Conservation (phyloP, 2,113 vertebrate genomes). For the Nycticorax nycticorax region DNA sequence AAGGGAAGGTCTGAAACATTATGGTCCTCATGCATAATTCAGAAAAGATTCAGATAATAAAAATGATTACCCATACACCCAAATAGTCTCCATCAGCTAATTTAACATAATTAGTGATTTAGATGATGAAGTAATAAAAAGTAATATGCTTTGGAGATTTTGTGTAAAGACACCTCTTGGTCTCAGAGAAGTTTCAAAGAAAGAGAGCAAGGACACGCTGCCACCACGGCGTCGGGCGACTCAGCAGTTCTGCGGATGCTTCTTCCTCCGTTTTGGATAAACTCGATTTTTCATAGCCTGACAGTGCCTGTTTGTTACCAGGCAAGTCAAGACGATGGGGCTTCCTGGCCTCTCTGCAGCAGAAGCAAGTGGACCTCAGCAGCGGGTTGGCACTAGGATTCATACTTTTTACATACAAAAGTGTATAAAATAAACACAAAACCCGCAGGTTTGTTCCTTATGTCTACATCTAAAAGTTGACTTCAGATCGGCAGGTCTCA, state of each 20-base stretch:
- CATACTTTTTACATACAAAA: neutral
- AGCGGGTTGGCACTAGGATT: neutral
- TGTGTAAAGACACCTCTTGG: neutral
- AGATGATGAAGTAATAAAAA: conserved; percentile 32
- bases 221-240: fast-evolving
- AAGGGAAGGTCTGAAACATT: neutral
- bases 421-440: neutral
- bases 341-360: neutral
- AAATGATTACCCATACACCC: neutral
- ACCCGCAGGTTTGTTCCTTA: neutral
- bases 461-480: neutral
- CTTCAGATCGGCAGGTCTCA: neutral
- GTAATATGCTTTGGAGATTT: neutral
- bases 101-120: conserved; percentile 34
- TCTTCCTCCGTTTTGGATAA: neutral
- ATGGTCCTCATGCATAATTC: neutral
- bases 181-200: neutral
- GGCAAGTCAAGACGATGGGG: neutral
- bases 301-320: neutral
- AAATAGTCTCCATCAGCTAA: conserved; percentile 36
- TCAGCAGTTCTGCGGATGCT: neutral
- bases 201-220: neutral
- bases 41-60: neutral
- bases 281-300: neutral
- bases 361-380: neutral